Percentiles rank a stretch among this genome's conserved stretches.
Conservation (phyloP, 2,888 invertebrate genomes). For the Aspidiotus destructor region DNA sequence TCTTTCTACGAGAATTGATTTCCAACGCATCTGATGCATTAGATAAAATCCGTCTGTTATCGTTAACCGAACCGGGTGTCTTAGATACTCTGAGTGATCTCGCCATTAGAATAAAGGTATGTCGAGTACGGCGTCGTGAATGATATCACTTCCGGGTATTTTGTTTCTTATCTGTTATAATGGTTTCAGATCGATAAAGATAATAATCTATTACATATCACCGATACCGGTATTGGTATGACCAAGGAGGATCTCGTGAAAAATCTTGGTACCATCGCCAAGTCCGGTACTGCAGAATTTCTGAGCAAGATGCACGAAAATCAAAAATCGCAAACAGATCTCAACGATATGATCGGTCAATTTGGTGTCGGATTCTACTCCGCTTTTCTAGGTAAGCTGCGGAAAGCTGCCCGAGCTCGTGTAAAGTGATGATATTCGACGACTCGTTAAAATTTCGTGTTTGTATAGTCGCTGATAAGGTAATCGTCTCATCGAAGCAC, state of each 20-base stretch:
- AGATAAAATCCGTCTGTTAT: constrained; percentile 91
- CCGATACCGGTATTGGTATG: constrained; percentile 97
- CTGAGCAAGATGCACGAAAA: constrained; percentile 75
- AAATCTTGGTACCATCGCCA: constrained; percentile 97
- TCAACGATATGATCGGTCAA: constrained; percentile 97
- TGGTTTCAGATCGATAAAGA: constrained; percentile 70
- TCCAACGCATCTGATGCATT: constrained; percentile 98
- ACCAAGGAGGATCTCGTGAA: constrained; percentile 84
- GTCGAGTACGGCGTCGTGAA: constrained; percentile 10
- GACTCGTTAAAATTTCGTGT: not conserved
- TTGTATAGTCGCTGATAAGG: constrained; percentile 74
- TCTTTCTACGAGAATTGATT: constrained; percentile 93
- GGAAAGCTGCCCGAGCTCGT: constrained; percentile 37
- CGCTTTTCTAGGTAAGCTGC: constrained; percentile 62
- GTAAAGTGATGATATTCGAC: not conserved
- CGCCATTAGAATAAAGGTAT: constrained; percentile 70
- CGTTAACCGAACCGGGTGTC: constrained; percentile 75
- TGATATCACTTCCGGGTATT: not conserved
- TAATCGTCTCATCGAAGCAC: constrained; percentile 90
- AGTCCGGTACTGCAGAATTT: constrained; percentile 94
- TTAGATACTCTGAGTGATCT: constrained; percentile 72
- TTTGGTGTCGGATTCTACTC: constrained; percentile 99
- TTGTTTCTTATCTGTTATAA: not conserved
- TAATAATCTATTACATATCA: constrained; percentile 80
- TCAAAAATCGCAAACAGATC: constrained; percentile 54